Conservation (phyloP, 2,797 vertebrate species). For the Trachurus trachurus region DNA sequence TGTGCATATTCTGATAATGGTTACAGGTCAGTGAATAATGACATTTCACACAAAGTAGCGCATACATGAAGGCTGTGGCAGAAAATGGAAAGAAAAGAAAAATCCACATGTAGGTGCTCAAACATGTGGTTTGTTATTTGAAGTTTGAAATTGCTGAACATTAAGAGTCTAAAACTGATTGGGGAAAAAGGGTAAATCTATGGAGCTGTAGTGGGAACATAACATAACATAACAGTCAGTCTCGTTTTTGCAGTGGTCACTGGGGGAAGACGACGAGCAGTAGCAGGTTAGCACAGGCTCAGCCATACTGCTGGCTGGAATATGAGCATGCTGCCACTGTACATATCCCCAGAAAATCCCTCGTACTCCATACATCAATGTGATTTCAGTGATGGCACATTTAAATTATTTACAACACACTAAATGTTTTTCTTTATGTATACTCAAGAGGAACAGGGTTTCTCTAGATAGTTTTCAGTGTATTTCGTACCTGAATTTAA, state of each 20-base stretch:
- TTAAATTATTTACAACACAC: background rate
- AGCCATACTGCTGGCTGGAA: background rate
- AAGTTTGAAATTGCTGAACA: background rate
- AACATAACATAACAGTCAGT: background rate
- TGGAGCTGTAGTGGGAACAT: background rate
- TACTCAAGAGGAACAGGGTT: background rate
- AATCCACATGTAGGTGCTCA: background rate
- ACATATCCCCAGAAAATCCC: background rate
- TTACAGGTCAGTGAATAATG: constrained; percentile 10
- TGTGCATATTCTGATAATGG: background rate
- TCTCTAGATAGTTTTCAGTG: background rate
- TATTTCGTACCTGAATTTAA: background rate
- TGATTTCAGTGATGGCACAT: background rate
- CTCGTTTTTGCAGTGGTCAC: constrained; percentile 2
- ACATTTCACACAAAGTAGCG: constrained; percentile 4
- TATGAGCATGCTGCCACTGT: background rate
- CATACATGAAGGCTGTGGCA: background rate
- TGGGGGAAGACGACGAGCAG: background rate
- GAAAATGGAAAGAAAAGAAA: background rate
- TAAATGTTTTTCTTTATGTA: constrained; percentile 2
- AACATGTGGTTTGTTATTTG: background rate
- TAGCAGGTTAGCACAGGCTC: background rate
- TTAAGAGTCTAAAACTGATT: background rate
- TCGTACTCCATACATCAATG: background rate
- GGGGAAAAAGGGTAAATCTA: background rate